phyloP scores from a whole-genome alignment of 1,140 invertebrate species.

The Drosophila quadrilineata region DNA sequence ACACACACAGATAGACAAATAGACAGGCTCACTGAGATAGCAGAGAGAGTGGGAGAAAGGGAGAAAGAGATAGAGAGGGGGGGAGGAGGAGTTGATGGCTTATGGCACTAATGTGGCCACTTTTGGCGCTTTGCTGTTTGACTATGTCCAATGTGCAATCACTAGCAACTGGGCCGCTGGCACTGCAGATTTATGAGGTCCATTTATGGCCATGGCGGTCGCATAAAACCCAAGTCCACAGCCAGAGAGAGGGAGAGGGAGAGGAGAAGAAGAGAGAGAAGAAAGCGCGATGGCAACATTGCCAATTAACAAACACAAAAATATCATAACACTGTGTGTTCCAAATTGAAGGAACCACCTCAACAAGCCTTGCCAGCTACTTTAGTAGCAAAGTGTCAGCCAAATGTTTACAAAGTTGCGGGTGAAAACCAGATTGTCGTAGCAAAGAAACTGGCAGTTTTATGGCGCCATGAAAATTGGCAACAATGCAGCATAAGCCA shows the following conservation, averaged over 20 bases:
- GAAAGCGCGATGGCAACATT: background rate
- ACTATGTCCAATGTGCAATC: slow-evolving; percentile 28
- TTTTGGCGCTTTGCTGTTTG: slow-evolving; percentile 23
- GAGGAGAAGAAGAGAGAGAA: background rate
- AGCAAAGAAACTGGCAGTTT: background rate
- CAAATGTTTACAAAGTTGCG: slow-evolving; percentile 14
- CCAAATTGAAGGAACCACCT: slow-evolving; percentile 17
- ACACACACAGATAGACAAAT: slow-evolving; percentile 29
- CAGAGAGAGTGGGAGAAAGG: too few relatives aligned
- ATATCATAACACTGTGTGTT: slow-evolving; percentile 33
- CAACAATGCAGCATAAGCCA: background rate
- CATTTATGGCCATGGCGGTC: slow-evolving; percentile 25
- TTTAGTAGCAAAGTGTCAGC: slow-evolving; percentile 13
- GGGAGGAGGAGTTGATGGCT: too few relatives aligned
- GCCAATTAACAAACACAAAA: slow-evolving; percentile 39
- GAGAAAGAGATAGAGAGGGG: too few relatives aligned
- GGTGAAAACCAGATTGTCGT: slow-evolving; percentile 22
- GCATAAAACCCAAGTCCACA: slow-evolving; percentile 10
- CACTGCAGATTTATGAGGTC: slow-evolving; percentile 35
- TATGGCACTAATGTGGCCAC: slow-evolving; percentile 39
- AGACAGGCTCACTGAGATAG: background rate
- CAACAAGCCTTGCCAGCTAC: background rate
- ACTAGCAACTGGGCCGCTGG: slow-evolving; percentile 18
- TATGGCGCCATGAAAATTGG: background rate
- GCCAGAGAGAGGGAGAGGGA: background rate